Base-by-base conservation (phyloP, 2,797 vertebrate genomes). In the Rhinichthys osculus region DNA sequence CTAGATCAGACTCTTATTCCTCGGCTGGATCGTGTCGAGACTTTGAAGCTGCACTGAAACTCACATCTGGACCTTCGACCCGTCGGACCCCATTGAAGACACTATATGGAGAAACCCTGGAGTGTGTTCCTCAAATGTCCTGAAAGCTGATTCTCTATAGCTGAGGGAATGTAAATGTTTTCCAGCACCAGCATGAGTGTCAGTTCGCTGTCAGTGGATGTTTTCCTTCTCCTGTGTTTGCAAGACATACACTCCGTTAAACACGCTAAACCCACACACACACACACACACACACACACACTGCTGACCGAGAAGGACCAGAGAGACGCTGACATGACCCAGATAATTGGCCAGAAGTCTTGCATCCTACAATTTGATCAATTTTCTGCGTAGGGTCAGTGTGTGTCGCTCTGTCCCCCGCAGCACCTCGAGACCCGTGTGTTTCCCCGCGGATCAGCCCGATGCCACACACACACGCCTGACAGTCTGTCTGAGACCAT, bases 401-500 rank as follows among this genome's bases (percentile, higher is more conserved):
- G 62, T 86, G 87, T 90, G 90, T 92, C 91, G 82, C 88, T 42
- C 93, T 95, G 94, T 96, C 94, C 94, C 94, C 95, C 64, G 89
- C 91, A 95, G 94, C 94, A 91, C 94, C 90, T 40, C 50, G 90
- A 93, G 93, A 93, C 92, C 64, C 93, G 91, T 93, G 90, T 91
- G 94, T 95, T 95, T 93, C 95, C 84, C 3, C 81, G 91, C 94
- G 93, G 95, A 94, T 92, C 93, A 92, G 91, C 89, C 88, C 93
- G 93, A 93, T 93, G 94, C 92, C 93, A 94, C 93, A 93, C 92
- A 91, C 93, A 93, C 88, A 69, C 90, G 90, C 92, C 93, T 93
- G 94, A 95, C 95, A 95, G 94, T 95, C 95, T 96, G 95, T 96
- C 95, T 95, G 92, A 92, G 89, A 93, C 93, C 95, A 95, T 96